Evolutionary conservation across 2,113 vertebrate species (phyloP).

Genomic region (Dunckerocampus dactyliophorus): DNA sequence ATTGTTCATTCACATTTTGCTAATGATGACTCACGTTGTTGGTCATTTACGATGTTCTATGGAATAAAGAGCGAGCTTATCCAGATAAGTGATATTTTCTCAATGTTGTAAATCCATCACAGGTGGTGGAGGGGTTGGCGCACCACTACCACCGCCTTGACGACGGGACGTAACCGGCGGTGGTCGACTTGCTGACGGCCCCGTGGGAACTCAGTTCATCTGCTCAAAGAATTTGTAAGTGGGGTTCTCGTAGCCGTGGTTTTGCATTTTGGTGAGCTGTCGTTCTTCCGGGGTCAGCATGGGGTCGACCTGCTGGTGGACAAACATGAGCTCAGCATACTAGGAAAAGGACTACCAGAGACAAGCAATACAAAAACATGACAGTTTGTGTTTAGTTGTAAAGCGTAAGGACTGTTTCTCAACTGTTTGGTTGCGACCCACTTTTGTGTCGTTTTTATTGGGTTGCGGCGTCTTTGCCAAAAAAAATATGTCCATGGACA

Average conservation of each 20-base stretch:
- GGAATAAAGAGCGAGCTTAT: slow-evolving; percentile 29
- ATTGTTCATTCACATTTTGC: slow-evolving; percentile 45
- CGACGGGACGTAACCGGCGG: slow-evolving; percentile 26
- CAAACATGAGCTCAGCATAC: slow-evolving; percentile 9
- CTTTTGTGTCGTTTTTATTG: too few species aligned
- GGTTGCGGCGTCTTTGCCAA: too few species aligned
- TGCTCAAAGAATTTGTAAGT: slow-evolving; percentile 85
- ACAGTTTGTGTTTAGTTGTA: too few species aligned
- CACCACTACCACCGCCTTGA: slow-evolving; percentile 1
- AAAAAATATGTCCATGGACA: too few species aligned
- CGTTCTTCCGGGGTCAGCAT: slow-evolving; percentile 80
- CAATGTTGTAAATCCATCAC: slow-evolving; percentile 48
- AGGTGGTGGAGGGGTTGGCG: slow-evolving; percentile 36
- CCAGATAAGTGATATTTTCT: slow-evolving; percentile 38
- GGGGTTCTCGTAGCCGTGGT: slow-evolving; percentile 82
- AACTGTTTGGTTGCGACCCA: too few species aligned
- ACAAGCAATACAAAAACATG: not conserved
- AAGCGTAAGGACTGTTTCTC: too few species aligned
- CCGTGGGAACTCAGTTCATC: slow-evolving; percentile 73
- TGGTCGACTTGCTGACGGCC: slow-evolving; percentile 43
- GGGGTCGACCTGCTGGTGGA: slow-evolving; percentile 75
- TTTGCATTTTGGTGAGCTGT: slow-evolving; percentile 83
- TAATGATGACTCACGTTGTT: slow-evolving; percentile 39
- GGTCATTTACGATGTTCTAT: slow-evolving; percentile 53
- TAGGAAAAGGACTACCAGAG: not conserved